Percentiles rank a stretch among this genome's conserved stretches.
phyloP scores from a whole-genome alignment of 2,113 vertebrate genomes.

The Tenebrosternarchus preto region DNA sequence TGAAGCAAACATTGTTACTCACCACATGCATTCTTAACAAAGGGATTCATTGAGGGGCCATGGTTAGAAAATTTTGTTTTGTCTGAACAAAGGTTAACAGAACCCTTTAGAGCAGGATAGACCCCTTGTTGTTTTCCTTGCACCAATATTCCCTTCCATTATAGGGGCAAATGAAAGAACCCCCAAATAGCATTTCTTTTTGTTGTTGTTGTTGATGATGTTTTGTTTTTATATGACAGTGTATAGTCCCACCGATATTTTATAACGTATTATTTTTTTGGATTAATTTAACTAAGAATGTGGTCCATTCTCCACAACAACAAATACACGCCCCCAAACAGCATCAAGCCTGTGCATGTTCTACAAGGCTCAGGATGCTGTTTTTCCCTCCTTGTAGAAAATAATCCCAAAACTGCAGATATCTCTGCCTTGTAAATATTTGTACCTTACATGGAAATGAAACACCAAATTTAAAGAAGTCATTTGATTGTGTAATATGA shows the following conservation, averaged over 20 bases:
- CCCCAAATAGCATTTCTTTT: background rate
- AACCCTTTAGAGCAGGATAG: background rate
- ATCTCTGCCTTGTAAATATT: constrained; percentile 76
- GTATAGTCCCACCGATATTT: constrained; percentile 14
- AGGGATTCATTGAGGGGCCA: background rate
- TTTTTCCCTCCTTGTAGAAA: constrained; percentile 45
- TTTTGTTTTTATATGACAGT: constrained; percentile 22
- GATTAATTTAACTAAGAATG: constrained; percentile 14
- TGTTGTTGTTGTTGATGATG: too few relatives aligned
- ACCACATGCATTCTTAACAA: background rate
- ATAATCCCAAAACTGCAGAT: constrained; percentile 58
- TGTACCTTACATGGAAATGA: constrained; percentile 72
- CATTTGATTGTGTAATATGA: constrained; percentile 68
- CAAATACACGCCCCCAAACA: background rate
- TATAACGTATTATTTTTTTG: background rate
- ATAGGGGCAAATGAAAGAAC: background rate
- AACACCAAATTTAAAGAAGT: constrained; percentile 66
- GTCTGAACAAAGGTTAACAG: background rate
- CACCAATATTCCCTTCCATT: background rate
- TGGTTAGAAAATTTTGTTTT: background rate
- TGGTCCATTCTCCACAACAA: constrained; percentile 19
- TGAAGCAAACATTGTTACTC: constrained; percentile 19
- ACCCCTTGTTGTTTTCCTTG: background rate
- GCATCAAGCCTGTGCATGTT: constrained; percentile 45
- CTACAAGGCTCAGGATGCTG: constrained; percentile 47